Evolutionary conservation across 2,113 vertebrate species (phyloP).

Genomic region (human): GRCh38 chr18:63986501-63987000

Average conservation of each 20-base stretch:
- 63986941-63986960: conserved; percentile 87
- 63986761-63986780: background rate
- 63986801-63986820: no score
- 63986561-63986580: background rate
- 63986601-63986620: background rate
- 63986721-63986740: background rate
- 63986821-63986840: background rate
- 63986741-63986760: background rate
- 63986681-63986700: background rate
- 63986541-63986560: background rate
- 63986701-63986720: background rate
- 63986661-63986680: background rate
- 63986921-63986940: conserved; percentile 78
- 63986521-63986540: background rate
- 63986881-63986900: conserved; percentile 86
- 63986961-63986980: conserved; percentile 89
- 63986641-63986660: background rate
- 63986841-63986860: background rate
- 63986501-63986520: background rate
- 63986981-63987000: conserved; percentile 85
- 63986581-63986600: background rate
- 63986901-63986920: conserved; percentile 87
- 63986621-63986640: background rate
- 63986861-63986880: conserved; percentile 86
- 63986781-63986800: background rate